These are phyloP conservation scores for Holotrichia oblita DNA, from an alignment of 1,140 invertebrate species.

Conservation along the genomic window DNA sequence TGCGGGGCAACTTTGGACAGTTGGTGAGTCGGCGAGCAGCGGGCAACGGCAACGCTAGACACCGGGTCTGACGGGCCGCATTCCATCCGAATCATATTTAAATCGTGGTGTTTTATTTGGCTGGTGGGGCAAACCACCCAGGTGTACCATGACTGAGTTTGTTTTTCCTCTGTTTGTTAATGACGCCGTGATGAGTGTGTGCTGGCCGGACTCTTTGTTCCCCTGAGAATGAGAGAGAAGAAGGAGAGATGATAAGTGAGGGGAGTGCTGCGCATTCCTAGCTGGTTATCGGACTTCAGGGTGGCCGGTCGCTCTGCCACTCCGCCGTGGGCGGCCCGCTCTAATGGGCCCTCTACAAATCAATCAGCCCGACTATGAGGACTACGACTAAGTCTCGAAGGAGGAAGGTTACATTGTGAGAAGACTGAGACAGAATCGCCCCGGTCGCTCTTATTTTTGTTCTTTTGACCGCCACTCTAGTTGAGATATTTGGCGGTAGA, in stretches of 20 bases:
- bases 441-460: slow-evolving; percentile 11
- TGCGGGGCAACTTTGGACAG: background rate
- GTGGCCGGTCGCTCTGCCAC: slow-evolving; percentile 53
- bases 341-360: slow-evolving; percentile 59
- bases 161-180: slow-evolving; percentile 61
- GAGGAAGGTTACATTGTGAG: slow-evolving; percentile 11
- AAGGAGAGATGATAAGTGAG: slow-evolving; percentile 52
- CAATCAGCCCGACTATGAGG: slow-evolving; percentile 52
- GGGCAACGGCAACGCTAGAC: slow-evolving; percentile 45
- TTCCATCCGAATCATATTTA: slow-evolving; percentile 54
- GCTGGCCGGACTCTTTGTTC: slow-evolving; percentile 56
- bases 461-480: slow-evolving; percentile 10
- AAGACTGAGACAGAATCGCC: background rate
- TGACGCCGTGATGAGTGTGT: slow-evolving; percentile 56
- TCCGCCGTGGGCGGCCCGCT: slow-evolving; percentile 51
- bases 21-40: slow-evolving; percentile 10
- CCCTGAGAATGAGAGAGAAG: slow-evolving; percentile 24
- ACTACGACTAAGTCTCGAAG: slow-evolving; percentile 13
- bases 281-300: slow-evolving; percentile 55
- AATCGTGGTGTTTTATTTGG: slow-evolving; percentile 49
- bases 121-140: slow-evolving; percentile 56
- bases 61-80: slow-evolving; percentile 53
- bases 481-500: slow-evolving; percentile 7
- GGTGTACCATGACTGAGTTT: slow-evolving; percentile 60
- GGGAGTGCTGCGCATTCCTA: slow-evolving; percentile 50